Evolutionary conservation across 1,140 invertebrate species (phyloP).

Genomic region (Dryas iulia): DNA sequence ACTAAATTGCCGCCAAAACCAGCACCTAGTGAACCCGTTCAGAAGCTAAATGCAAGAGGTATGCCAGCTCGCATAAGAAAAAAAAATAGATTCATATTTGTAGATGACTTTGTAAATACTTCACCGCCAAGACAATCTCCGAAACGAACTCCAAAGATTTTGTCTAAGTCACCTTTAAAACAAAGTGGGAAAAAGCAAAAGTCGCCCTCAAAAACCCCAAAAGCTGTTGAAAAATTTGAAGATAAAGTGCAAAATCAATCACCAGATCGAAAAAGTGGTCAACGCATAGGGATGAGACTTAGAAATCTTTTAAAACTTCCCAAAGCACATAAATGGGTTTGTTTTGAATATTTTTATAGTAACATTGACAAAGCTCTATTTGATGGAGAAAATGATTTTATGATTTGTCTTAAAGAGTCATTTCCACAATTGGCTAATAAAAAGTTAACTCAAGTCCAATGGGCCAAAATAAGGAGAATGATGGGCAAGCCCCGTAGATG

Average conservation of each 20-base stretch:
- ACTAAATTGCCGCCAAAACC: conserved; percentile 86
- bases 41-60: conserved; percentile 90
- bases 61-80: conserved; percentile 95
- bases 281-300: conserved; percentile 93
- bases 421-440: conserved; percentile 95
- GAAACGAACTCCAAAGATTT: conserved; percentile 80
- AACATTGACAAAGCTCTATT: conserved; percentile 98
- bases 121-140: conserved; percentile 86
- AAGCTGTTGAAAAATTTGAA: conserved; percentile 53
- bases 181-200: conserved; percentile 74
- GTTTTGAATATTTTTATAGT: conserved; percentile 99
- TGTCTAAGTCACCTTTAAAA: conserved; percentile 80
- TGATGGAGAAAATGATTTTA: conserved; percentile 98
- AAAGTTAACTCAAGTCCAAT: conserved; percentile 93
- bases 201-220: conserved; percentile 67
- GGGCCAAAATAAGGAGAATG: conserved; percentile 96
- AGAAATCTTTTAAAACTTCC: conserved; percentile 98
- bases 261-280: conserved; percentile 89
- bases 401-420: conserved; percentile 95
- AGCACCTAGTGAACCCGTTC: conserved; percentile 84
- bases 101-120: conserved; percentile 93
- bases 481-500: conserved; percentile 98
- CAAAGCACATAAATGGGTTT: conserved; percentile 99
- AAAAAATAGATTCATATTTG: conserved; percentile 94
- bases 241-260: conserved; percentile 73